Evolutionary conservation across 1,140 invertebrate species (phyloP).

Genomic region (Drosophila kepulauana): DNA sequence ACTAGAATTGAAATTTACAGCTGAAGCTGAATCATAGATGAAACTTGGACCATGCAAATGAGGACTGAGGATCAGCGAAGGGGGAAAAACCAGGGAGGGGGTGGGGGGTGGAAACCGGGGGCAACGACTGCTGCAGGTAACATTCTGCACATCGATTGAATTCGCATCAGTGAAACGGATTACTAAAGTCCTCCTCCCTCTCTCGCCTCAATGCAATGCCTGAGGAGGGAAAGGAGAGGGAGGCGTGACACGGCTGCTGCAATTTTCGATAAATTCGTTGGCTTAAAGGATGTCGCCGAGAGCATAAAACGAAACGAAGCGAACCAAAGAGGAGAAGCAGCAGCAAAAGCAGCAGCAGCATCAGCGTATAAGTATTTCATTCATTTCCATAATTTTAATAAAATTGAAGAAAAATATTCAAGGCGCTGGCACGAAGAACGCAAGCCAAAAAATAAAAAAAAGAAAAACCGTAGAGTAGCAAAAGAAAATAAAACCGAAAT

Average conservation of each 20-base stretch:
- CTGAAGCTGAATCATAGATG: slow-evolving; percentile 12
- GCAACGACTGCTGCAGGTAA: slow-evolving; percentile 52
- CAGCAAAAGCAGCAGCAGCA: slow-evolving; percentile 33
- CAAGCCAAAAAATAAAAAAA: slow-evolving; percentile 24
- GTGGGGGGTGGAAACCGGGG: not conserved
- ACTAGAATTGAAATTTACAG: slow-evolving; percentile 21
- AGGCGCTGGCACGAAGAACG: slow-evolving; percentile 53
- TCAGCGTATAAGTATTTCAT: slow-evolving; percentile 67
- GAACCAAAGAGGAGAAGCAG: not conserved
- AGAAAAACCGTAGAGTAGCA: not conserved
- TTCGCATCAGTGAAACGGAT: slow-evolving; percentile 78
- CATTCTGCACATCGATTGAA: slow-evolving; percentile 72
- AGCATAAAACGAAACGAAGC: slow-evolving; percentile 8
- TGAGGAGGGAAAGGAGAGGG: not conserved
- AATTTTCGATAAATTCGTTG: slow-evolving; percentile 79
- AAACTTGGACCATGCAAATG: slow-evolving; percentile 67
- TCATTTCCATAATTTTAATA: slow-evolving; percentile 84
- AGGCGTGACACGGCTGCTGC: slow-evolving; percentile 54
- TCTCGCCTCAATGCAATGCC: not conserved
- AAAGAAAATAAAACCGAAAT: slow-evolving; percentile 28
- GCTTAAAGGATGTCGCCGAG: slow-evolving; percentile 59
- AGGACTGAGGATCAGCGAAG: slow-evolving; percentile 36
- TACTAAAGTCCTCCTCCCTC: slow-evolving; percentile 60
- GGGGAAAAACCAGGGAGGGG: not conserved
- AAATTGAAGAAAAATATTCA: slow-evolving; percentile 84